Conservation (phyloP, 2,888 invertebrate species). For the Trypoxylon attenuatum region DNA sequence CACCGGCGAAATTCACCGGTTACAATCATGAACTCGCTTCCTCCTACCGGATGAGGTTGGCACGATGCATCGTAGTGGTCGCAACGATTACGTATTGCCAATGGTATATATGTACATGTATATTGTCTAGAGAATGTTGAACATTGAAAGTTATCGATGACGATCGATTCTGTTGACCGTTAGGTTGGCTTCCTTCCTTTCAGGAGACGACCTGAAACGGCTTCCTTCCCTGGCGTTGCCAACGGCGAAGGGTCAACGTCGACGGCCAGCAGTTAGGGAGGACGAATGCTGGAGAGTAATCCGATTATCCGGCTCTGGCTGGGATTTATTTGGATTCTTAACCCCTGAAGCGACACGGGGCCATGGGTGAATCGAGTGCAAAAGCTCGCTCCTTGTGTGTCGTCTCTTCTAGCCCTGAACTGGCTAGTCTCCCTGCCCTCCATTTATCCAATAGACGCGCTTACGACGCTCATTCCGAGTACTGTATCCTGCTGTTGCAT, state of each 20-base stretch:
- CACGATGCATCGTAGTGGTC: slow-evolving; percentile 22
- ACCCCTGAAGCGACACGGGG: slow-evolving; percentile 11
- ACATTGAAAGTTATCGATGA: slow-evolving; percentile 24
- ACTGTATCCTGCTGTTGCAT: too few species aligned
- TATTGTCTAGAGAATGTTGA: slow-evolving; percentile 7
- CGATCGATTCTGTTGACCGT: too few species aligned
- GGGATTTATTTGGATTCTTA: slow-evolving; percentile 47
- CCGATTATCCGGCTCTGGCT: slow-evolving; percentile 31
- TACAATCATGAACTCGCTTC: too few species aligned
- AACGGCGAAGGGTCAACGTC: neutral
- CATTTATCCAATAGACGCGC: slow-evolving; percentile 22
- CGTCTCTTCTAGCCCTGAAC: neutral
- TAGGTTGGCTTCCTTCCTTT: slow-evolving; percentile 29
- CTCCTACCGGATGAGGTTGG: too few species aligned
- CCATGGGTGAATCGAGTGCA: slow-evolving; percentile 21
- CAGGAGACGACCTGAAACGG: slow-evolving; percentile 8
- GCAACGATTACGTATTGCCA: too few species aligned
- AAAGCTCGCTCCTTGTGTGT: slow-evolving; percentile 15
- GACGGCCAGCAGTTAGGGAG: neutral
- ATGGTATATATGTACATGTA: too few species aligned
- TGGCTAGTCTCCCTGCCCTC: neutral
- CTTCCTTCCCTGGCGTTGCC: slow-evolving; percentile 22
- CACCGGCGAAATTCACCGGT: slow-evolving; percentile 15
- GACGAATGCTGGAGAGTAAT: slow-evolving; percentile 27
- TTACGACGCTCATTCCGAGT: slow-evolving; percentile 35